Evolutionary conservation across 2,888 invertebrate species (phyloP), one percentile per base, ranked within the genome.

Genomic region (Branchinecta sandiegonensis): DNA sequence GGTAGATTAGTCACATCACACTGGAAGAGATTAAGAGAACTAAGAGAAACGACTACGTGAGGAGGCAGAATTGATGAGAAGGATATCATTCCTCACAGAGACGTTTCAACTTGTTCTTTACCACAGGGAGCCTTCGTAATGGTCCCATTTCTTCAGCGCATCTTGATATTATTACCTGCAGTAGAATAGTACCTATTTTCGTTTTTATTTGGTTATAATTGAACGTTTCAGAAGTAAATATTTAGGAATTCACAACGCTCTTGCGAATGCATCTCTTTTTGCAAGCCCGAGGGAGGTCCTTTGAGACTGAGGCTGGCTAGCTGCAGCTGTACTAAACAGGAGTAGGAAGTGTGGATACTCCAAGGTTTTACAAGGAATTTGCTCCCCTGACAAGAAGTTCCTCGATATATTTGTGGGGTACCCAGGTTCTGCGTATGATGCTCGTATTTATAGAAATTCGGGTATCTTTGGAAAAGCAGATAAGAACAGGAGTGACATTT

Each of bases 21-120:
- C n/a, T 48, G 50, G 50, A 48, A 48, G 50, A 48, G n/a, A 48
- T n/a, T n/a, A n/a, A n/a, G n/a, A n/a, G n/a, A n/a, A 48, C 50
- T 11, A 48, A 48, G 50, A 48, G 50, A 48, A 48, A 48, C 50
- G 50, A 48, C 50, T 48, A 11, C 50, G 50, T 48, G 50, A 48
- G 50, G 50, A 48, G n/a, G 50, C 50, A 48, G 50, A 48, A 48
- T 48, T 48, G 50, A 48, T 11, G 50, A 48, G n/a, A 48, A 48
- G 50, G n/a, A 48, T 48, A 48, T 48, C 50, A 48, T 48, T 48
- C 50, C 50, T 48, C 50, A n/a, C n/a, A 48, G n/a, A 48, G 11
- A 48, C n/a, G 50, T 48, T 48, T 48, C 50, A 11, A 48, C n/a
- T 48, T 48, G 50, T 48, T 48, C 11, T 48, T n/a, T 48, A 11